Conservation (phyloP, 1,140 invertebrate species). For the Listronotus oregonensis region DNA sequence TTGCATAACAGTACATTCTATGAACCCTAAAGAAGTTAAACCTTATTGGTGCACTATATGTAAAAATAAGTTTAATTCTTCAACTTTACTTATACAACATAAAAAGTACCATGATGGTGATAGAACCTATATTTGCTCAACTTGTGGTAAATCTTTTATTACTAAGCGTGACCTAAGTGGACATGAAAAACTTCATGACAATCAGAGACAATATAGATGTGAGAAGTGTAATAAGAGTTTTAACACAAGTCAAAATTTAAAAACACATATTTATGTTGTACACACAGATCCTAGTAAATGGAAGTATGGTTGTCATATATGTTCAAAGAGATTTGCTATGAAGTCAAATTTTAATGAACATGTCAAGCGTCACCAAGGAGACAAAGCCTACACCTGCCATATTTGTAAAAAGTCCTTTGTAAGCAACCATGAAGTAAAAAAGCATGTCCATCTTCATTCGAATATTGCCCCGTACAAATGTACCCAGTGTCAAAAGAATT, state of each 20-base stretch:
- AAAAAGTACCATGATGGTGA: constrained; percentile 43
- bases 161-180: constrained; percentile 59
- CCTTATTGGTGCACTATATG: constrained; percentile 42
- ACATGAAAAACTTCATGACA: constrained; percentile 65
- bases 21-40: constrained; percentile 39
- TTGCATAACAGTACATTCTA: constrained; percentile 36
- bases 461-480: constrained; percentile 44
- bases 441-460: constrained; percentile 46
- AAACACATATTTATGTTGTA: constrained; percentile 44
- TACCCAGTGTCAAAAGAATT: constrained; percentile 47
- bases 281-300: constrained; percentile 45
- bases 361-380: constrained; percentile 72
- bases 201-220: constrained; percentile 71
- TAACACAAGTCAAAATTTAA: constrained; percentile 49
- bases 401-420: constrained; percentile 75
- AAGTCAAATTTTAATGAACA: constrained; percentile 59
- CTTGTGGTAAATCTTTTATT: constrained; percentile 65
- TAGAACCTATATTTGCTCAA: constrained; percentile 55
- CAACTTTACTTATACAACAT: constrained; percentile 43
- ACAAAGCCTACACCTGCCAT: constrained; percentile 73
- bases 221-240: constrained; percentile 67
- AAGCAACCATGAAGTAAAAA: constrained; percentile 42
- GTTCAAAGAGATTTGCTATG: constrained; percentile 42
- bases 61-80: constrained; percentile 38
- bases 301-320: constrained; percentile 46